Evolutionary conservation across 2,113 vertebrate genomes (phyloP), one percentile per base, ranked within the genome.

Genomic region (Nannobrachium achirus): DNA sequence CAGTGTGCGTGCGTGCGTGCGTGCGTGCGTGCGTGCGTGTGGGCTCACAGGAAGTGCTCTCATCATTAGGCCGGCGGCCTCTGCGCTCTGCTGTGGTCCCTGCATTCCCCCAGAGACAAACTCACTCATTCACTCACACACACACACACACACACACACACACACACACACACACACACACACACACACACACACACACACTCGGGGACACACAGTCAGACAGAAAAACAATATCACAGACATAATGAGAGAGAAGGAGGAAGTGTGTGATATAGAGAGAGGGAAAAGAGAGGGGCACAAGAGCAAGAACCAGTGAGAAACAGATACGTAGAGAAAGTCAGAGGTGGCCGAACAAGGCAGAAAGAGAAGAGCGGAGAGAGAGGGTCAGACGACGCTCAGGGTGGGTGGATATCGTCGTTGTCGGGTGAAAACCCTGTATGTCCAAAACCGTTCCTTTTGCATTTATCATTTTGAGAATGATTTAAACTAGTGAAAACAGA

Each of bases 221-320:
- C 88, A 83, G 77, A 88, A 88, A 89, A 91, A 92, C 88, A 93
- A 89, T 87, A 85, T 71, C 71, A 63, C 59, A 41, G 81, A 82
- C 86, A 80, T 82, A 45, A 20, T 9, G 25, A 7, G 48, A 56
- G 40, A 15, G 40, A 44, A 16, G 39, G n/a, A 39, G n/a, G 16
- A 16, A 40, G 18, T 10, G 16, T 9, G 9, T 9, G 16, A 44
- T 15, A 10, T 0, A 18, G 39, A 20, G 41, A 11, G 7, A 15
- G 41, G 7, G 8, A 18, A n/a, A 1, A 5, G 40, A 45, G 41
- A 18, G 51, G 19, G n/a, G 16, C 10, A 18, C 40, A 44, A 7
- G 20, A 8, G 13, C 8, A 5, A 44, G 19, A 56, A 14, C 10
- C 9, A 38, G 6, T 6, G 19, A 19, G 10, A 10, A 19, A 20